Evolutionary conservation across 2,888 invertebrate genomes (phyloP).

Genomic region (Leptopilina drosophilae): DNA sequence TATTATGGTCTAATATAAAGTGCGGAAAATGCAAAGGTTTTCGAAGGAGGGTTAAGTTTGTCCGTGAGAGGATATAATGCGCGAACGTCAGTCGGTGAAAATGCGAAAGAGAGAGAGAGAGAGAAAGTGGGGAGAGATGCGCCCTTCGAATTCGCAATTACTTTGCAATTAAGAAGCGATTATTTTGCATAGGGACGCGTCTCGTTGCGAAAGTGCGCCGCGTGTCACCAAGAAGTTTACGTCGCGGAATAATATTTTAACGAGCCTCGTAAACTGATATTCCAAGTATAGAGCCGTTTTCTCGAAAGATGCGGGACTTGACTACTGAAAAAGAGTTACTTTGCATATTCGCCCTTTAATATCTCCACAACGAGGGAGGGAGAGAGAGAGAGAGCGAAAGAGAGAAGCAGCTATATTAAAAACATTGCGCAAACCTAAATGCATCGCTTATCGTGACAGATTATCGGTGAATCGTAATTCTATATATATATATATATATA

Average conservation of each 20-base stretch:
- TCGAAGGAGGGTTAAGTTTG: constrained; percentile 62
- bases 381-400: no score
- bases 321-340: constrained; percentile 69
- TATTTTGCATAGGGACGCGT: constrained; percentile 74
- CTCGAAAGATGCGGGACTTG: constrained; percentile 46
- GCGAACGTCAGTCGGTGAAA: constrained; percentile 66
- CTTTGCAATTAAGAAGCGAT: constrained; percentile 76
- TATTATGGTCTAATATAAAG: background rate
- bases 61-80: constrained; percentile 65
- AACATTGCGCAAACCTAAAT: constrained; percentile 1
- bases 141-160: constrained; percentile 72
- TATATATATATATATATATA: background rate
- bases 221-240: constrained; percentile 75
- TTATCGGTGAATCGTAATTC: constrained; percentile 37
- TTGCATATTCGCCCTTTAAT: constrained; percentile 73
- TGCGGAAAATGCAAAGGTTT: constrained; percentile 40
- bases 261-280: constrained; percentile 75
- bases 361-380: constrained; percentile 46
- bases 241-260: constrained; percentile 75
- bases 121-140: constrained; percentile 50
- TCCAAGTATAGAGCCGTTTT: constrained; percentile 62
- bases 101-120: constrained; percentile 45
- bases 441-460: constrained; percentile 33
- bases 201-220: constrained; percentile 67
- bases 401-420: background rate